A percentile compares a stretch with the other conserved stretches of the same genome.
These are phyloP conservation scores for Leguminivora glycinivorella DNA, from an alignment of 1,140 invertebrate genomes.

Conservation along the genomic window DNA sequence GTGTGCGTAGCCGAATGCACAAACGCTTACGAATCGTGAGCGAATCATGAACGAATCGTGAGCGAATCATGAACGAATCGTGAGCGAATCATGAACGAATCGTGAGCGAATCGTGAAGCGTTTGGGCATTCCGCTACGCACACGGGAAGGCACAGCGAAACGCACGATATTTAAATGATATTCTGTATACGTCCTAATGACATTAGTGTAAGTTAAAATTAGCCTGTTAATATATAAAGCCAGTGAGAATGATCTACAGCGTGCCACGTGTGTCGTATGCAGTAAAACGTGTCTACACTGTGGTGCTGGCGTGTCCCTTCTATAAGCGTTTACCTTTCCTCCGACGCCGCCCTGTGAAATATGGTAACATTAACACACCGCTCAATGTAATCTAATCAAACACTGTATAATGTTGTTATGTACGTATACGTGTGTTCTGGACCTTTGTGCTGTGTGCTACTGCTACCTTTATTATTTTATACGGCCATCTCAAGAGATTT, in stretches of 20 bases:
- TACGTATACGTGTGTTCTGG: conserved; percentile 4
- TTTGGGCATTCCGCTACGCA: too few relatives aligned
- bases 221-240: conserved; percentile 48
- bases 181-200: too few relatives aligned
- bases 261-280: conserved; percentile 51
- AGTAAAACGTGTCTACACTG: conserved; percentile 44
- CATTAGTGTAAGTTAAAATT: too few relatives aligned
- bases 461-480: not conserved
- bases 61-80: too few relatives aligned
- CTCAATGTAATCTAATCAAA: not conserved
- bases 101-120: too few relatives aligned
- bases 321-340: conserved; percentile 67
- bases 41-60: too few relatives aligned
- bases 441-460: not conserved
- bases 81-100: too few relatives aligned
- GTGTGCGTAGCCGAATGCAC: too few relatives aligned
- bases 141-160: too few relatives aligned
- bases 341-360: conserved; percentile 72
- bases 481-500: not conserved
- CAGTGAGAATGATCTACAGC: conserved; percentile 42
- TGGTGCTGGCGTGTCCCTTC: conserved; percentile 36
- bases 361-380: conserved; percentile 38
- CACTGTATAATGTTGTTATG: not conserved
- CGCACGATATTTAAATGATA: too few relatives aligned
- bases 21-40: too few relatives aligned